Percentiles rank a stretch among this genome's conserved stretches.
These are phyloP conservation scores for Yponomeuta malinellus DNA, from an alignment of 2,888 invertebrate species.

Conservation along the genomic window DNA sequence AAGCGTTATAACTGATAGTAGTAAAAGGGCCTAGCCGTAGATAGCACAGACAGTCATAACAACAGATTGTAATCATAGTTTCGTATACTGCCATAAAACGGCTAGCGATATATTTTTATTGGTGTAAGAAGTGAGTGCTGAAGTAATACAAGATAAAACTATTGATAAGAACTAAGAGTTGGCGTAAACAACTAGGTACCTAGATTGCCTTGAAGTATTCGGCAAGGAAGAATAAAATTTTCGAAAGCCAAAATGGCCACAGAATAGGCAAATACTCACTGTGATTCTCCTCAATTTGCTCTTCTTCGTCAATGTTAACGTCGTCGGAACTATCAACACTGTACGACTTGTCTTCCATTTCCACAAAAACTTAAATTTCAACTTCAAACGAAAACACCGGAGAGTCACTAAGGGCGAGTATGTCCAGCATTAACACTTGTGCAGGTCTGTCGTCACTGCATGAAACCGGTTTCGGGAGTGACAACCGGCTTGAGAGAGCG, in stretches of 20 bases:
- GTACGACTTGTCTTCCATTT: conserved; percentile 71
- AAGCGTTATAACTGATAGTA: not conserved
- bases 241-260: not conserved
- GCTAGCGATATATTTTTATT: not conserved
- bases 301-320: conserved; percentile 68
- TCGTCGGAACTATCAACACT: conserved; percentile 73
- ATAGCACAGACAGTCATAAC: not conserved
- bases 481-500: conserved; percentile 71
- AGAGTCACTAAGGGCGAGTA: conserved; percentile 34
- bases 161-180: not conserved
- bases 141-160: not conserved
- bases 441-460: conserved; percentile 50
- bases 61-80: not conserved
- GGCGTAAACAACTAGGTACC: not conserved
- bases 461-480: conserved; percentile 64
- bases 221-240: conserved; percentile 4
- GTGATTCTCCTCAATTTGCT: conserved; percentile 60
- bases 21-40: not conserved
- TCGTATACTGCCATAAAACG: not conserved
- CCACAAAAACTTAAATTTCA: conserved; percentile 32
- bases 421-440: conserved; percentile 36
- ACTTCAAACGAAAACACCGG: conserved; percentile 41
- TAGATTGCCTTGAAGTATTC: not conserved
- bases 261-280: conserved; percentile 40
- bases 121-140: not conserved